Evolutionary conservation across 1,140 invertebrate genomes (phyloP), one percentile per base, ranked within the genome.

Genomic region (Conus ventricosus): DNA sequence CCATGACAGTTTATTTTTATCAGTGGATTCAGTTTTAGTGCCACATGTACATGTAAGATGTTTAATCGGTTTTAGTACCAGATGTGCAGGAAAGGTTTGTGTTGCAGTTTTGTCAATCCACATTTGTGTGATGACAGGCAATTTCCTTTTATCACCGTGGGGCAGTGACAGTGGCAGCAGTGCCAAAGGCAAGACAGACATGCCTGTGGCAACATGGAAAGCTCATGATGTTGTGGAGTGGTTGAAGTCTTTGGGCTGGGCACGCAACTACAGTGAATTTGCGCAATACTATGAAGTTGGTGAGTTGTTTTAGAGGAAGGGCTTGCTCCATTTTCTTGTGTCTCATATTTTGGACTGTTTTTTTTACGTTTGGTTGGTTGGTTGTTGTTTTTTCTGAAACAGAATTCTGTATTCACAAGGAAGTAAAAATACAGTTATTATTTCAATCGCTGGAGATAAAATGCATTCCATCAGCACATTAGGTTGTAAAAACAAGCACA

Each of bases 171-270:
- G 87, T 76, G 91, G 91, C 51, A 85, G 88, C 60, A 91, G 91
- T 27, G 54, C 92, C 15, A 90, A 93, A 17, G 88, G 91, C 23
- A 85, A 23, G 23, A 10, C 57, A 25, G 57, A 92, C 80, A 94
- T 93, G 82, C 93, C 93, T 11, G 80, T 92, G 6, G 60, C 51
- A 13, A 82, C 89, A 63, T 94, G 93, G 93, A 90, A 84, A 5
- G 67, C 88, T 15, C 82, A 91, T 8, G 93, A 94, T 85, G 93
- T 94, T 0, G 84, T 63, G 5, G 27, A 90, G 15, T 94, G 93
- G 93, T 81, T 94, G 51, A 82, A 54, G 76, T 88, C 91, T 25
- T 87, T 93, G 75, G 60, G 89, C 27, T 93, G 93, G 93, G 91
- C 93, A 55, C 87, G 89, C 55, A 78, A 81, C 5, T 93, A 94